These are phyloP conservation scores for Brassicogethes aeneus DNA, from an alignment of 2,888 invertebrate genomes.

Conservation along the genomic window DNA sequence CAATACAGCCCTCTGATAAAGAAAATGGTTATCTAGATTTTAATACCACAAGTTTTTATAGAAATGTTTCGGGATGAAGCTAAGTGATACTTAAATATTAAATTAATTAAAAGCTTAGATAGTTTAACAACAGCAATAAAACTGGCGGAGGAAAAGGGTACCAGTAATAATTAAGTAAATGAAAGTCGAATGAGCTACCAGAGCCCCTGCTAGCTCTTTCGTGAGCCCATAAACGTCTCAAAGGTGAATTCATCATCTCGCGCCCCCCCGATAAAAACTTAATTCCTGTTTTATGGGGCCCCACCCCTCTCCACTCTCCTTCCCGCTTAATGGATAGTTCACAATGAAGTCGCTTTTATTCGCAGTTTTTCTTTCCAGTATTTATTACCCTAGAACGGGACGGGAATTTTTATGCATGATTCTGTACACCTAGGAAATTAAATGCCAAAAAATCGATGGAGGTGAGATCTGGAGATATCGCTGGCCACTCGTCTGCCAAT, in stretches of 20 bases:
- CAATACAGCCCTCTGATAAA: too few relatives aligned
- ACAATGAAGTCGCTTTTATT: constrained; percentile 26
- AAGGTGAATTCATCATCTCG: constrained; percentile 28
- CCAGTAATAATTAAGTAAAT: background rate
- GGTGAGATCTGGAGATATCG: too few relatives aligned
- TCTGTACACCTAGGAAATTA: constrained; percentile 21
- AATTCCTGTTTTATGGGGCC: constrained; percentile 29
- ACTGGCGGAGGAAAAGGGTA: background rate
- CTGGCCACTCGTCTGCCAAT: too few relatives aligned
- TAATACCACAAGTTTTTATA: too few relatives aligned
- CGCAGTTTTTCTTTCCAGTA: constrained; percentile 17
- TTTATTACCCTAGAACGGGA: constrained; percentile 21
- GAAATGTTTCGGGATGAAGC: too few relatives aligned
- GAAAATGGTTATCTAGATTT: too few relatives aligned
- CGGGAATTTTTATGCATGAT: constrained; percentile 23
- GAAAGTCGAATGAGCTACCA: background rate
- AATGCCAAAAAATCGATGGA: too few relatives aligned
- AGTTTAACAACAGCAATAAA: background rate
- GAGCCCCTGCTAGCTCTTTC: constrained; percentile 5
- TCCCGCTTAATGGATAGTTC: constrained; percentile 26
- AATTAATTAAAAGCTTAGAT: background rate
- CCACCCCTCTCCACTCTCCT: constrained; percentile 22
- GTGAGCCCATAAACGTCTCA: constrained; percentile 21
- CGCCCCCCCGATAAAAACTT: constrained; percentile 30
- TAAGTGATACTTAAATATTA: too few relatives aligned